Percentiles rank a stretch among this genome's conserved stretches.
phyloP scores from a whole-genome alignment of 2,113 vertebrate species.

The Heterocephalus glaber region DNA sequence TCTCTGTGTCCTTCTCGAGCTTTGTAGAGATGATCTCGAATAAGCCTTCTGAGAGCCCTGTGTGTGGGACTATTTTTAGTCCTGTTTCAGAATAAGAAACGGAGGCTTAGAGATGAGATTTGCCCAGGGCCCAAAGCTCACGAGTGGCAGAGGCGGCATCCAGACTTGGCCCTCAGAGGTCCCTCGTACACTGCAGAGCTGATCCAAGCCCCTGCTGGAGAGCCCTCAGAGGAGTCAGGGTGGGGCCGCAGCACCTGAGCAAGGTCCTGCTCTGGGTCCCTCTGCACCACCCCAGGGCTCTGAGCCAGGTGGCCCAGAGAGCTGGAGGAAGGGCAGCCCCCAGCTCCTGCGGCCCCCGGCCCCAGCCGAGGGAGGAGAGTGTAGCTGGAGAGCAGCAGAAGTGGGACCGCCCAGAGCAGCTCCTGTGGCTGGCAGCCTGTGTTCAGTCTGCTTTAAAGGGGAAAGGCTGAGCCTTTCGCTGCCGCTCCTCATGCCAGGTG shows the following conservation, averaged over 20 bases:
- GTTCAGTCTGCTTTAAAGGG: not conserved
- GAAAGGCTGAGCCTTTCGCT: rapidly evolving
- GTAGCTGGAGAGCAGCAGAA: not conserved
- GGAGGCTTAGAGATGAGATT: not conserved
- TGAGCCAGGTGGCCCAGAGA: not conserved
- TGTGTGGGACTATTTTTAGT: not conserved
- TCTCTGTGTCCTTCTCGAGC: too few species aligned
- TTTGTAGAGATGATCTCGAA: not conserved
- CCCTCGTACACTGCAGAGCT: not conserved
- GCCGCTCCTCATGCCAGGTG: not conserved
- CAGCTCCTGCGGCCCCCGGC: not conserved
- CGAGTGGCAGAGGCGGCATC: not conserved
- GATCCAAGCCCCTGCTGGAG: too few species aligned
- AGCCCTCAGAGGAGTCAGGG: not conserved
- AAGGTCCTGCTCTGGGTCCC: not conserved
- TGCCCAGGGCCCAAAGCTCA: not conserved
- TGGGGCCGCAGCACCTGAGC: not conserved
- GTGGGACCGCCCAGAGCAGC: not conserved
- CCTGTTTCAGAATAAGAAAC: not conserved
- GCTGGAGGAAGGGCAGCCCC: not conserved
- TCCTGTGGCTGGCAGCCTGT: not conserved
- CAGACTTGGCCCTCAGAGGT: not conserved
- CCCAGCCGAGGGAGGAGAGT: too few species aligned
- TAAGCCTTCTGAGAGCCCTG: not conserved
- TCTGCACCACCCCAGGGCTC: not conserved